These are phyloP conservation scores for Accipiter cooperii DNA, from an alignment of 2,113 vertebrate species.

Conservation along the genomic window DNA sequence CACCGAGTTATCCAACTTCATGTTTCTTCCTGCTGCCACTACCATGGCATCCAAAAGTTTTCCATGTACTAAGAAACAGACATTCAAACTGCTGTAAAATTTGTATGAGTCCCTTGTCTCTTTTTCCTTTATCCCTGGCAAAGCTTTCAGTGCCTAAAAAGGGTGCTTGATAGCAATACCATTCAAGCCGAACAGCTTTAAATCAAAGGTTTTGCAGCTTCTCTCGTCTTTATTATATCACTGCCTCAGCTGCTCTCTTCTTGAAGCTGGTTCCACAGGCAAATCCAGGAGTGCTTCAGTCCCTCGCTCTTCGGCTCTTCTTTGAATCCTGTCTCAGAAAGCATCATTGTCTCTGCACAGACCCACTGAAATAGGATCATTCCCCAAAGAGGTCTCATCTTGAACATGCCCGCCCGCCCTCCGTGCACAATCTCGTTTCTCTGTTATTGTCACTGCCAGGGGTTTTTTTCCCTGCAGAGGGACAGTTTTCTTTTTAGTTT, in stretches of 20 bases:
- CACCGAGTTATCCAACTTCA: background rate
- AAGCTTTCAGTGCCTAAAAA: background rate
- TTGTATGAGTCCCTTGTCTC: background rate
- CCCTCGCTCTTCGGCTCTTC: background rate
- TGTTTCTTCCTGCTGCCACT: background rate
- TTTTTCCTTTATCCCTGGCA: background rate
- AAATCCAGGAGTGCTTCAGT: background rate
- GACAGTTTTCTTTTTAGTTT: background rate
- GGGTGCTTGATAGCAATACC: background rate
- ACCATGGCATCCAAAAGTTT: background rate
- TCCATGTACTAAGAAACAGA: background rate
- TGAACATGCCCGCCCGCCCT: fast-evolving
- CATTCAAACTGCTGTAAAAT: background rate
- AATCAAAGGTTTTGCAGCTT: background rate
- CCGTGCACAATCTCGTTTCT: background rate
- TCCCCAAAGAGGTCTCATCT: background rate
- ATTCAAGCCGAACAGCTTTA: background rate
- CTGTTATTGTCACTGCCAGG: background rate
- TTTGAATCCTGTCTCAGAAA: background rate
- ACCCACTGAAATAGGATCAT: no score
- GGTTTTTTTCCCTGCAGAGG: background rate
- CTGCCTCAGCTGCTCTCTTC: background rate
- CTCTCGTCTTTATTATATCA: background rate
- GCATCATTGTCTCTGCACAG: background rate
- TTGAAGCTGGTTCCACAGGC: background rate